phyloP scores from a whole-genome alignment of 2,888 invertebrate genomes.

The Trachelus iudaicus region DNA sequence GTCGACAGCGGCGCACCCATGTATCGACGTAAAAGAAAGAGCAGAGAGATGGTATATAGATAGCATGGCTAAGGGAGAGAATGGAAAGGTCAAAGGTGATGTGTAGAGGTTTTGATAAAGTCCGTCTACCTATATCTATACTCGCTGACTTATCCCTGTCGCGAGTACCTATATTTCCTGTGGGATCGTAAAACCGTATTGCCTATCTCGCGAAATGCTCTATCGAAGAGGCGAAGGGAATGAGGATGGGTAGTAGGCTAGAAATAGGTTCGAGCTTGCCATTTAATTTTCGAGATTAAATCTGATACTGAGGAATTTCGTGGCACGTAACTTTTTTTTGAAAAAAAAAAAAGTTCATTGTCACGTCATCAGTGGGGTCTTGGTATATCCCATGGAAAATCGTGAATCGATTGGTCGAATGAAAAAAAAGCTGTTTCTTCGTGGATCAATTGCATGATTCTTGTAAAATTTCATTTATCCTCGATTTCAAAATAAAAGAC shows the following conservation, averaged over 20 bases:
- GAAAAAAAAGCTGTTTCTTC: not conserved
- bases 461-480: not conserved
- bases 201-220: not conserved
- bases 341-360: too few species aligned
- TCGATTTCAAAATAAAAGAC: not conserved
- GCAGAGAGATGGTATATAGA: not conserved
- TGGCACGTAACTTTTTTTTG: not conserved
- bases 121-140: not conserved
- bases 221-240: not conserved
- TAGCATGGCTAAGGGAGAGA: not conserved
- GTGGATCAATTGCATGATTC: not conserved
- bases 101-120: not conserved
- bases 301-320: not conserved
- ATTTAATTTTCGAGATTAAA: not conserved
- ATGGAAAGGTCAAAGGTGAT: not conserved
- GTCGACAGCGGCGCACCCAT: constrained; percentile 20
- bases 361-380: not conserved
- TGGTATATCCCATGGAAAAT: not conserved
- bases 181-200: not conserved
- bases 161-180: not conserved
- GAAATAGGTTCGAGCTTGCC: not conserved
- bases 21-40: constrained; percentile 17
- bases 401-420: not conserved
- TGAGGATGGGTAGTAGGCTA: not conserved
- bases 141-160: not conserved